phyloP scores from a whole-genome alignment of 37 sponge, comb jelly and placozoan species.

The Ephydatia muelleri region DNA sequence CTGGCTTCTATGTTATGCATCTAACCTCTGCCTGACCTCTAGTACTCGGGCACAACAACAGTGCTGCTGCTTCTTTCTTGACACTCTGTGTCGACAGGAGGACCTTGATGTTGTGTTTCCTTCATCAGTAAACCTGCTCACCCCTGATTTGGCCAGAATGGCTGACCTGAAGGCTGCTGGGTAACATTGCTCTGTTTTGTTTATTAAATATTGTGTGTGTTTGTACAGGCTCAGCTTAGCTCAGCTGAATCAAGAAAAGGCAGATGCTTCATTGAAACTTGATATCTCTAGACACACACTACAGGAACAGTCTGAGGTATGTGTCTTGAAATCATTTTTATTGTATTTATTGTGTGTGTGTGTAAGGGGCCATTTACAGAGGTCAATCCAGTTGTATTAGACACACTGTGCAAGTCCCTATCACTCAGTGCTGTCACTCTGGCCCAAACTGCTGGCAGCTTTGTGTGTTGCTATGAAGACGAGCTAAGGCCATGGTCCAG shows the following conservation, averaged over 20 bases:
- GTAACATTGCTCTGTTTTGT: too few relatives aligned
- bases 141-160: constrained; percentile 41
- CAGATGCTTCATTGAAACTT: too few relatives aligned
- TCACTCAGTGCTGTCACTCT: constrained; percentile 48
- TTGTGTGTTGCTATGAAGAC: constrained; percentile 45
- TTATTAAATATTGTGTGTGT: too few relatives aligned
- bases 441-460: constrained; percentile 36
- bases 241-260: neutral
- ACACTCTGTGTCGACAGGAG: constrained; percentile 42
- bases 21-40: neutral
- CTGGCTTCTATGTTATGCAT: neutral
- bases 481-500: constrained; percentile 63
- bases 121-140: constrained; percentile 32
- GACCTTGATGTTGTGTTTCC: constrained; percentile 42
- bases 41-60: neutral
- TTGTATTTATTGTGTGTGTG: neutral
- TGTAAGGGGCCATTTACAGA: constrained; percentile 18
- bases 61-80: constrained; percentile 40
- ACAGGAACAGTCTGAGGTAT: too few relatives aligned
- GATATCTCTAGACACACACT: too few relatives aligned
- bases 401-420: constrained; percentile 16
- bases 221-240: too few relatives aligned
- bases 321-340: neutral
- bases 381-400: constrained; percentile 10
- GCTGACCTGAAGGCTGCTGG: neutral